Percentiles rank a stretch among this genome's conserved stretches.
Evolutionary conservation across 2,113 vertebrate genomes (phyloP).

Genomic region (Oreochromis spilurus): DNA sequence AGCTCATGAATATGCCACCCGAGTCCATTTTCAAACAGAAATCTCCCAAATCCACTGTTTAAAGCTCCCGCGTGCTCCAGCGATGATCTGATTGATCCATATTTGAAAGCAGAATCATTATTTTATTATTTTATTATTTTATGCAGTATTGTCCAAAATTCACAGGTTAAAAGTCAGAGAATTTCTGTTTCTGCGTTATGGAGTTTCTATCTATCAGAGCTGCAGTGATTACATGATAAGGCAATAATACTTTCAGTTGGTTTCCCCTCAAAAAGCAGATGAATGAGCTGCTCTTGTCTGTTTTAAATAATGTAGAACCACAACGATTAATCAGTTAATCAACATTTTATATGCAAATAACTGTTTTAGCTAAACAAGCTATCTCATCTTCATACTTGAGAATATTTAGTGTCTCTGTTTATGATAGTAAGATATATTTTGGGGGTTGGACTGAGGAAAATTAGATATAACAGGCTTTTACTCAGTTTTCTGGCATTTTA

Average conservation of each 20-base stretch:
- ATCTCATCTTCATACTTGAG: background rate
- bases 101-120: background rate
- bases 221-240: background rate
- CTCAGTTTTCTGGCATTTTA: background rate
- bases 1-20: background rate
- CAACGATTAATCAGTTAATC: background rate
- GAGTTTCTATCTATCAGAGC: background rate
- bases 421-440: background rate
- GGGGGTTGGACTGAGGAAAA: background rate
- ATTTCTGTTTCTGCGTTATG: background rate
- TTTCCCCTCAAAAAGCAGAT: background rate
- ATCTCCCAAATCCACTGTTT: background rate
- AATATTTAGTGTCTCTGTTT: background rate
- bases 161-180: background rate
- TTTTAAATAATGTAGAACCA: background rate
- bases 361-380: background rate
- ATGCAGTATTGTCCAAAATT: background rate
- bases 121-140: background rate
- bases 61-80: background rate
- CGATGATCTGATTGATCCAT: background rate
- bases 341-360: background rate
- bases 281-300: background rate
- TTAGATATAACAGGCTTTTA: background rate
- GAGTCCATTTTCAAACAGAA: background rate
- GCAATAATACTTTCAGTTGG: background rate